These are phyloP conservation scores for Drosophila planitibia DNA, from an alignment of 2,888 invertebrate species.

Conservation along the genomic window DNA sequence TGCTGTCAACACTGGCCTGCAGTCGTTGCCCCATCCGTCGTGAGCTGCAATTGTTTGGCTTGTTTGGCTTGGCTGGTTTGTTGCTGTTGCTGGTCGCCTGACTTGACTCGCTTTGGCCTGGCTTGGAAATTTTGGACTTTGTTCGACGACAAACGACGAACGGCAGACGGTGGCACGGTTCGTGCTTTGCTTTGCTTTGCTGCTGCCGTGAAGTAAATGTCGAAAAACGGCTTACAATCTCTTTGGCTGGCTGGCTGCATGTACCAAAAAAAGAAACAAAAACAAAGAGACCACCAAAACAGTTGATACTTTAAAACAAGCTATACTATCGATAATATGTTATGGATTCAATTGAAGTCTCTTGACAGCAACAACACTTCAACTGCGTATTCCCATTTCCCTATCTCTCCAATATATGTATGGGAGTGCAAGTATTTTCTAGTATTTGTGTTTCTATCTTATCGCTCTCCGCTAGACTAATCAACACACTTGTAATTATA, in stretches of 20 bases:
- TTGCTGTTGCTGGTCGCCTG: constrained; percentile 15
- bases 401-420: background rate
- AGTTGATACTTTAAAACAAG: constrained; percentile 22
- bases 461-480: background rate
- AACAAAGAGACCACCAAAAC: constrained; percentile 52
- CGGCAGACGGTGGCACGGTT: constrained; percentile 23
- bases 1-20: constrained; percentile 1
- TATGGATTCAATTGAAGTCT: background rate
- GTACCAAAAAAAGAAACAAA: background rate
- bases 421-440: background rate
- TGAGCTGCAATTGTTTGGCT: constrained; percentile 75
- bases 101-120: constrained; percentile 30
- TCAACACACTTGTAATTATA: too few species aligned
- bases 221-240: constrained; percentile 72
- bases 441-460: background rate
- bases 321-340: constrained; percentile 20
- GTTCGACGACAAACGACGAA: constrained; percentile 27
- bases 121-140: constrained; percentile 68
- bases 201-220: constrained; percentile 56
- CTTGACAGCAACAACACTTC: background rate
- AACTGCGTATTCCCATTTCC: too few species aligned
- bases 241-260: constrained; percentile 34
- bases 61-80: constrained; percentile 79
- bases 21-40: constrained; percentile 56
- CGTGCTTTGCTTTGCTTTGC: constrained; percentile 29